A percentile compares a stretch with the other conserved stretches of the same genome.
These are phyloP conservation scores for Leptura quadrifasciata DNA, from an alignment of 2,888 invertebrate species.

Conservation along the genomic window DNA sequence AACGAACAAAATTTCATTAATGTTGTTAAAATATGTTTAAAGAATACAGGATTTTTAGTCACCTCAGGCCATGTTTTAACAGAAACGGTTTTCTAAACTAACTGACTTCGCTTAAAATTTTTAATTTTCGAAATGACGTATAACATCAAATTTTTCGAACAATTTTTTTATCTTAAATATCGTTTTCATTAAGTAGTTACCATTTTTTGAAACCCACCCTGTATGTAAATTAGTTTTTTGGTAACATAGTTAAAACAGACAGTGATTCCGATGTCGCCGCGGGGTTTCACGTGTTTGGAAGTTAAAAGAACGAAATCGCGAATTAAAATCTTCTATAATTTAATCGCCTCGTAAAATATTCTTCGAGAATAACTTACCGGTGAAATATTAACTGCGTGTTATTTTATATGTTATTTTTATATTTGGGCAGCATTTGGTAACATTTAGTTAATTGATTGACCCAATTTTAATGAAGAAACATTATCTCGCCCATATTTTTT, in stretches of 20 bases:
- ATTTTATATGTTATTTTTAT: background rate
- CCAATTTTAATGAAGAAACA: background rate
- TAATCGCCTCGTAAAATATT: conserved; percentile 21
- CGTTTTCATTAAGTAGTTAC: background rate
- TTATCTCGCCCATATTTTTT: background rate
- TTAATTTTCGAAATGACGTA: background rate
- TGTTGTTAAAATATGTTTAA: no score
- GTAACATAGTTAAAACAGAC: conserved; percentile 21
- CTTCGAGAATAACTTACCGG: conserved; percentile 11
- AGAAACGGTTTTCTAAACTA: no score
- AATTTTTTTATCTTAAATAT: background rate
- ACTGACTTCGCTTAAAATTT: background rate
- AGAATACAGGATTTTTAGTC: no score
- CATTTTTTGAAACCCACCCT: conserved; percentile 3
- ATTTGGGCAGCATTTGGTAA: conserved; percentile 5
- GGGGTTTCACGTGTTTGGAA: conserved; percentile 41
- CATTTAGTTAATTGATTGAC: conserved; percentile 6
- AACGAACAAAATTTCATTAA: no score
- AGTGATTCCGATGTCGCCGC: conserved; percentile 30
- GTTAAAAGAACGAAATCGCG: conserved; percentile 34
- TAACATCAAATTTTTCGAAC: no score
- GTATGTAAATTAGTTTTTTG: conserved; percentile 41
- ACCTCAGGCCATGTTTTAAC: no score
- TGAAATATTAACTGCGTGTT: conserved; percentile 9
- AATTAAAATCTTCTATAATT: conserved; percentile 33